Evolutionary conservation across 2,888 invertebrate genomes (phyloP).

Genomic region (Athripsodes cinereus): DNA sequence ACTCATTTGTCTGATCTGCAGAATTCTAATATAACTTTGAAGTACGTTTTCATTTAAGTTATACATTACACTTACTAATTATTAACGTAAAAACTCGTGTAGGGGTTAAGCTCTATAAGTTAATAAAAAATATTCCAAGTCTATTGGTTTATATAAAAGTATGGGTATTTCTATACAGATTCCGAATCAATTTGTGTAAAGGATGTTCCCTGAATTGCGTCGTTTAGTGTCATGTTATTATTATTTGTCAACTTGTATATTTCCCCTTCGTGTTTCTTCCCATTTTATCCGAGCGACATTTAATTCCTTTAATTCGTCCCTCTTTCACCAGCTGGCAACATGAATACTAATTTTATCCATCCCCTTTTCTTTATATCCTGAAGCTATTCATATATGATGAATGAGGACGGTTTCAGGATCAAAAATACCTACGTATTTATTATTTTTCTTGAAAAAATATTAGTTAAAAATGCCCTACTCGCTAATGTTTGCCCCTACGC

Average conservation of each 20-base stretch:
- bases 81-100: too few relatives aligned
- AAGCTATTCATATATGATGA: background rate
- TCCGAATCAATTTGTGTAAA: background rate
- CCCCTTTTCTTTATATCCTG: slow-evolving; percentile 1
- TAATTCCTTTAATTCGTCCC: slow-evolving; percentile 26
- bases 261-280: background rate
- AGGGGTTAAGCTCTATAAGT: too few relatives aligned
- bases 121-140: too few relatives aligned
- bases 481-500: too few relatives aligned
- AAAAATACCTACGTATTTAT: background rate
- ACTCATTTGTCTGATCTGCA: too few relatives aligned
- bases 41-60: too few relatives aligned
- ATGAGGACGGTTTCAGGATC: background rate
- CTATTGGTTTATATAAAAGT: background rate
- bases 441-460: background rate
- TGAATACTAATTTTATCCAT: slow-evolving; percentile 19
- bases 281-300: too few relatives aligned
- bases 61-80: too few relatives aligned
- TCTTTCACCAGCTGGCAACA: slow-evolving; percentile 18
- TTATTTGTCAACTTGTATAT: slow-evolving; percentile 15
- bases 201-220: background rate
- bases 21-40: too few relatives aligned
- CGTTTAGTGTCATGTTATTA: slow-evolving; percentile 1
- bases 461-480: too few relatives aligned
- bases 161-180: background rate